phyloP scores from a whole-genome alignment of 2,888 invertebrate genomes.

The Mimachlamys varia region DNA sequence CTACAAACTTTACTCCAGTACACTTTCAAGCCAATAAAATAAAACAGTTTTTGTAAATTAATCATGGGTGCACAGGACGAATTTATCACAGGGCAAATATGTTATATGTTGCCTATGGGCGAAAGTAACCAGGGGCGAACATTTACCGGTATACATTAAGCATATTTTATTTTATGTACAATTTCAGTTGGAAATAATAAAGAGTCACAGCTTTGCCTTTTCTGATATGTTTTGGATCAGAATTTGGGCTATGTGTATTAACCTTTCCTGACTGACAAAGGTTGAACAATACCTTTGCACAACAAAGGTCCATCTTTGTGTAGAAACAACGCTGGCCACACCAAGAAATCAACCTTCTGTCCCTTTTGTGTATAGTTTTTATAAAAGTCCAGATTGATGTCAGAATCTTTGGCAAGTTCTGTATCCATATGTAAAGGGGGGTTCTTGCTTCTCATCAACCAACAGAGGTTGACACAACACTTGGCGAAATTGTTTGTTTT shows the following conservation, averaged over 20 bases:
- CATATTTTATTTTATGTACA: too few relatives aligned
- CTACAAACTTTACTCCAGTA: too few relatives aligned
- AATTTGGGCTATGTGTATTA: not conserved
- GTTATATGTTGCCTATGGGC: too few relatives aligned
- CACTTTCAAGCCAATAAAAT: too few relatives aligned
- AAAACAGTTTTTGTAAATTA: too few relatives aligned
- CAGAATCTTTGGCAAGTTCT: not conserved
- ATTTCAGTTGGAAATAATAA: too few relatives aligned
- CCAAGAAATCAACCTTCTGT: not conserved
- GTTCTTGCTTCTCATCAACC: conserved; percentile 39
- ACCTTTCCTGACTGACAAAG: not conserved
- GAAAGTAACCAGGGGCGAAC: too few relatives aligned
- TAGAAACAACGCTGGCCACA: conserved; percentile 46
- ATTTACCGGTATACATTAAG: too few relatives aligned
- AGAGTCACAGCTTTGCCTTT: too few relatives aligned
- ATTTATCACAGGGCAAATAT: too few relatives aligned
- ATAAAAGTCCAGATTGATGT: conserved; percentile 32
- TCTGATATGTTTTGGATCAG: too few relatives aligned
- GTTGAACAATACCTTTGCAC: conserved; percentile 42
- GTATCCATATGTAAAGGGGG: conserved; percentile 37
- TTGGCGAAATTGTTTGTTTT: not conserved
- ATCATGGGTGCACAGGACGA: too few relatives aligned
- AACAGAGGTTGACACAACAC: conserved; percentile 32
- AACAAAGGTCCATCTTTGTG: conserved; percentile 44
- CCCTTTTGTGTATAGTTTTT: conserved; percentile 44